phyloP scores from a whole-genome alignment of 1,140 invertebrate genomes.

The Lasaia peninsularis region DNA sequence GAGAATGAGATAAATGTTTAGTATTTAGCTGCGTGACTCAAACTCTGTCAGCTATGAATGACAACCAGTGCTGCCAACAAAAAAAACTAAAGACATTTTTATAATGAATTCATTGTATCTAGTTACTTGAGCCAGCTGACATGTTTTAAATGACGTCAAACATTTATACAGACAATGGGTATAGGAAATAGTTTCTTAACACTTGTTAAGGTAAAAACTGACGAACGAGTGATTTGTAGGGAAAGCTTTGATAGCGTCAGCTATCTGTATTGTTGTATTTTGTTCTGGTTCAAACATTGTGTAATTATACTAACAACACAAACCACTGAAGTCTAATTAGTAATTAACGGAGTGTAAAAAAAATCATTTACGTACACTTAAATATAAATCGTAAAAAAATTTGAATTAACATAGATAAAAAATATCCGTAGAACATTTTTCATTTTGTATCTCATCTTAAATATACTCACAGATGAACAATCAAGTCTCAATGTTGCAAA shows the following conservation, averaged over 20 bases:
- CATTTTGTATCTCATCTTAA: too few species aligned
- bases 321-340: conserved; percentile 3
- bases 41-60: too few species aligned
- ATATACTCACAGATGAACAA: too few species aligned
- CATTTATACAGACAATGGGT: conserved; percentile 30
- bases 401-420: too few species aligned
- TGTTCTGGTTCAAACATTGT: not conserved
- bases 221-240: conserved; percentile 30
- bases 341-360: conserved; percentile 7
- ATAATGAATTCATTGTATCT: too few species aligned
- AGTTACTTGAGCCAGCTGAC: not conserved
- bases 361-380: not conserved
- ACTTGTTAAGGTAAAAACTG: conserved; percentile 12
- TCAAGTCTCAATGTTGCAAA: too few species aligned
- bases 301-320: conserved; percentile 1
- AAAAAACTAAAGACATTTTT: too few species aligned
- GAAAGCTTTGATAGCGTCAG: conserved; percentile 32
- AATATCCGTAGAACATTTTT: too few species aligned
- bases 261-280: not conserved
- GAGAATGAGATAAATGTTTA: too few species aligned
- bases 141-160: not conserved
- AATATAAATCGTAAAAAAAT: too few species aligned
- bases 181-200: conserved; percentile 39
- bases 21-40: too few species aligned
- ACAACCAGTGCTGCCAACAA: too few species aligned